Evolutionary conservation across 2,888 invertebrate genomes (phyloP), one percentile per base, ranked within the genome.

Genomic region (Mesorhabditis spiculigera): DNA sequence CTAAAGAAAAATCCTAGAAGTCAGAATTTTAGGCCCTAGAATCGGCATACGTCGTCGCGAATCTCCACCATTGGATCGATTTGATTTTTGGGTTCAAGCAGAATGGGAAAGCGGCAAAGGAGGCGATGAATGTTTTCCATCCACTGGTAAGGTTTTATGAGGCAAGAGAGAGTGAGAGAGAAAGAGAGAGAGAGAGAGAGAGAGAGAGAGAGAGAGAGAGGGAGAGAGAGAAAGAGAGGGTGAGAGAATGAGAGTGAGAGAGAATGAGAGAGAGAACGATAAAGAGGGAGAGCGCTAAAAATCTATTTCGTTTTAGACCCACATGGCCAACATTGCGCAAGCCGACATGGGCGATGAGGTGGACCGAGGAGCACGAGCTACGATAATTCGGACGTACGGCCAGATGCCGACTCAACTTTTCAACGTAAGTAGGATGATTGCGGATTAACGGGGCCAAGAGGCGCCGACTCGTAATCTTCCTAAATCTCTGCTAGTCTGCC

Each of bases 21-120:
- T 28, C 5, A 4, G 43, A 16, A 5, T 67, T 67, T 62, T 28
- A n/a, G 50, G 10, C 61, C 45, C 63, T 58, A 72, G 78, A 76
- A 63, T 73, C 75, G 0, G 63, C 66, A 42, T 42, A 65, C 44
- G 76, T 76, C 10, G 74, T 74, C 13, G 66, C 71, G 68, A 92
- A 95, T 87, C 90, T 98, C 74, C 95, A 98, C 88, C 92, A 95
- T 88, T 98, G 97, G 98, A 97, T 98, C 77, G 98, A 98, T 88
- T 90, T 98, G 73, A 95, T 98, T 84, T 98, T 98, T 88, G 98
- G 98, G 0, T 92, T 91, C 87, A 95, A 95, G 86, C 95, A 95
- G 87, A 94, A 95, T 87, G 95, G 87, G 8, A 73, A 81, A 45
- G 72, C 82, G 3, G 85, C 86, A 4, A 91, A 95, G 6, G 95